Base-by-base conservation (phyloP, 2,888 invertebrate species). In the Pasiphila rectangulata region DNA sequence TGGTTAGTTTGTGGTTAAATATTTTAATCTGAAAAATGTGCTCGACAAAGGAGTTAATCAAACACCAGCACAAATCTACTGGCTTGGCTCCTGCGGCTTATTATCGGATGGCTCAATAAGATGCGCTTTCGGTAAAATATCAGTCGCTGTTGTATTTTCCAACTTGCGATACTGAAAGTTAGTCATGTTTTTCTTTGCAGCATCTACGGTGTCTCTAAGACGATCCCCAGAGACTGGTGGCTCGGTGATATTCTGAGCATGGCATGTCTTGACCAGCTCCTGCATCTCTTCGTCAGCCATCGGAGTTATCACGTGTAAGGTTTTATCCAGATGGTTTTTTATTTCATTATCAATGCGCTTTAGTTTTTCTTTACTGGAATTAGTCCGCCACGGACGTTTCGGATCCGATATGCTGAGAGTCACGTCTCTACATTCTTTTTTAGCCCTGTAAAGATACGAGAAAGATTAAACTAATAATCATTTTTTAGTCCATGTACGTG, bases 381-480 rank as follows among this genome's bases (percentile, higher is more conserved):
- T 67, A 2, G 79, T 85, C 3, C 86, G 75, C 87, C 87, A 86
- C 0, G 84, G 84, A 24, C 80, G 67, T 42, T 82, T 84, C 0
- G 79, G 75, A 49, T 87, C 86, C 2, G 63, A 35, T 1, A 47
- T 59, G 1, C 52, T 63, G 13, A 1, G 59, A 27, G 3, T 54
- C 37, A 15, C 25, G 1, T 69, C 67, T 0, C 52, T 5, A 6
- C 46, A 19, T 17, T 57, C 58, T 49, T 69, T 74, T 54, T 72
- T 78, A 1, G 49, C 60, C 34, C 85, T 83, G 62, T 6, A 65
- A 68, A 50, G 45, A 10, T 2, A 39, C 79, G 59, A 7, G 61
- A n/a, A 65, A 67, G 52, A 38, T 10, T 10, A 30, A 40, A 29
- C 6, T 20, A 9, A 21, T 4, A 21, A 21, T 21, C n/a, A n/a